A percentile compares a stretch with the other conserved stretches of the same genome.
These are phyloP conservation scores for Arrhamphus sclerolepis DNA, from an alignment of 2,797 vertebrate species.

Conservation along the genomic window DNA sequence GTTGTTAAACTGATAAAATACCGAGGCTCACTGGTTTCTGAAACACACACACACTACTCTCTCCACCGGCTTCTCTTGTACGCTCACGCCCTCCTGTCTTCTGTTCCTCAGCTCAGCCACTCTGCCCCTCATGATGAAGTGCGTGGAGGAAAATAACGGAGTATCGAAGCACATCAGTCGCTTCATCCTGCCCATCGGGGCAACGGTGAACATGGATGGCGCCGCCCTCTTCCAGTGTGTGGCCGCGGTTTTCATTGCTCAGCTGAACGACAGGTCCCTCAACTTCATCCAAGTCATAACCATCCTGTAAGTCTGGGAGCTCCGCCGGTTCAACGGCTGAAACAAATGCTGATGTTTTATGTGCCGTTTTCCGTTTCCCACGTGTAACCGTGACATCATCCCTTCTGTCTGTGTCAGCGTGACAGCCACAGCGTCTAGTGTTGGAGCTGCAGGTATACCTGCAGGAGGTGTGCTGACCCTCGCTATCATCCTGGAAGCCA, in stretches of 20 bases:
- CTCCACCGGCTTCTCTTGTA: background rate
- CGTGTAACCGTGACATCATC: conserved; percentile 4
- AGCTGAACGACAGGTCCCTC: conserved; percentile 80
- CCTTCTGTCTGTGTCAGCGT: conserved; percentile 70
- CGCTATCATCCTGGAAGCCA: conserved; percentile 89
- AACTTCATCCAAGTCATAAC: conserved; percentile 90
- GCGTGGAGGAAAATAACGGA: conserved; percentile 89
- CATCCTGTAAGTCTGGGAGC: conserved; percentile 84
- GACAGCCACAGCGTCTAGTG: conserved; percentile 91
- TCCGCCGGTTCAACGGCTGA: background rate
- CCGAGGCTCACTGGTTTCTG: conserved; percentile 1
- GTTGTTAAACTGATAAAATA: conserved; percentile 21
- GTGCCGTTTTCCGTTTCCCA: conserved; percentile 7
- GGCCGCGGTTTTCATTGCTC: conserved; percentile 90
- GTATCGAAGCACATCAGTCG: conserved; percentile 90
- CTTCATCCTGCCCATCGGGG: conserved; percentile 91
- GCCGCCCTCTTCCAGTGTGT: conserved; percentile 92
- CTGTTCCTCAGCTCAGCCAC: conserved; percentile 84
- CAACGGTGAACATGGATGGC: conserved; percentile 94
- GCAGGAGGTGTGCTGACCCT: conserved; percentile 89
- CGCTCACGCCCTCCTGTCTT: background rate
- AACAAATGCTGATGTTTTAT: background rate
- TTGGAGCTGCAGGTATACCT: conserved; percentile 91
- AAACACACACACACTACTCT: background rate
- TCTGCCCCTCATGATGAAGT: conserved; percentile 92